Evolutionary conservation across 2,113 vertebrate species (phyloP).

Genomic region (Hydrochoerus hydrochaeris): DNA sequence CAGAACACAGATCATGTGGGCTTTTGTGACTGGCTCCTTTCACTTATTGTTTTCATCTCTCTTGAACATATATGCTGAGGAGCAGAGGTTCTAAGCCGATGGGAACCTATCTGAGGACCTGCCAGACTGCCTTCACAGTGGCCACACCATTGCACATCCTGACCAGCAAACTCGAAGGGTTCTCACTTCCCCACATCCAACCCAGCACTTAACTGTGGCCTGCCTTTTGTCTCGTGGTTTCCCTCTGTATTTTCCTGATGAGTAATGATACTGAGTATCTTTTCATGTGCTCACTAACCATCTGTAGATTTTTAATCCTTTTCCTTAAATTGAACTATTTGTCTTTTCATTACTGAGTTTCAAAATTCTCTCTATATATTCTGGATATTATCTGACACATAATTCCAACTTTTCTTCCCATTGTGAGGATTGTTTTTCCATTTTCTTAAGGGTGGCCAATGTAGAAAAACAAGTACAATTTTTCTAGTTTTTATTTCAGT

Average conservation of each 20-base stretch:
- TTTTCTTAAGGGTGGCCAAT: not conserved
- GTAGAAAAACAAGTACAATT: not conserved
- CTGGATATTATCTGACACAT: not conserved
- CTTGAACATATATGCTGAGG: not conserved
- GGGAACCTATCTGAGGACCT: not conserved
- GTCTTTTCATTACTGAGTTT: not conserved
- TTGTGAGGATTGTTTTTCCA: not conserved
- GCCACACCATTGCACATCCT: not conserved
- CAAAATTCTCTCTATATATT: not conserved
- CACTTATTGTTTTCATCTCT: not conserved
- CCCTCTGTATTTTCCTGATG: not conserved
- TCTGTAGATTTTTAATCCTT: not conserved
- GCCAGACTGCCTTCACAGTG: not conserved
- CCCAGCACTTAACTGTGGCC: not conserved
- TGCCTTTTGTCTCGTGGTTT: not conserved
- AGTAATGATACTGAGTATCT: not conserved
- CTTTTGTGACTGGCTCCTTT: not conserved
- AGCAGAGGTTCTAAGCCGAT: not conserved
- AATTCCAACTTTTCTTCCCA: not conserved
- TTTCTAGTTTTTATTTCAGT: not conserved
- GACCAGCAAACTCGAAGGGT: not conserved
- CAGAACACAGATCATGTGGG: not conserved
- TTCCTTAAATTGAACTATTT: not conserved
- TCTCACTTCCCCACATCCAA: not conserved
- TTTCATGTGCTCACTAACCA: not conserved